Conservation (phyloP, 2,113 vertebrate genomes). For the Aythya baeri region DNA sequence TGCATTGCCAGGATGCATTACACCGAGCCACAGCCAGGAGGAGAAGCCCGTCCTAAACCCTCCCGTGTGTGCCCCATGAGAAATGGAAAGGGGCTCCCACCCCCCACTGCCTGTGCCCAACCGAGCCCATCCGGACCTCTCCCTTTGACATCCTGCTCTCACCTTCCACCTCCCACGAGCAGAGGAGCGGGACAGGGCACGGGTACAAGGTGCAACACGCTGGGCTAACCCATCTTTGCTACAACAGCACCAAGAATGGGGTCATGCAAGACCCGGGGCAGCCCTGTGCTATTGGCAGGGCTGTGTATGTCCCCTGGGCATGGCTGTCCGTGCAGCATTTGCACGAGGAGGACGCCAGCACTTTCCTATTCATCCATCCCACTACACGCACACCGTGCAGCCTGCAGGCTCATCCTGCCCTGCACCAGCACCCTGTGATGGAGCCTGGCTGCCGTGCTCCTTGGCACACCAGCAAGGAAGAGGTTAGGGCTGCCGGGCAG, state of each 20-base stretch:
- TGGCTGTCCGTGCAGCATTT: not conserved
- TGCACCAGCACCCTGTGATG: fast-evolving
- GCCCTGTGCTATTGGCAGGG: not conserved
- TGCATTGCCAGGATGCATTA: not conserved
- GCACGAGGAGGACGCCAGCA: not conserved
- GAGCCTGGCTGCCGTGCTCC: fast-evolving
- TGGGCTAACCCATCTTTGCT: not conserved
- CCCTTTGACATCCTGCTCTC: not conserved
- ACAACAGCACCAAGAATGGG: no score
- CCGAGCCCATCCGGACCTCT: not conserved
- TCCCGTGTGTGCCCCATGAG: not conserved
- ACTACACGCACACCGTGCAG: fast-evolving
- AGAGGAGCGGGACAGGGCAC: not conserved
- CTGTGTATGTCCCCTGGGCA: not conserved
- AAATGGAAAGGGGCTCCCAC: not conserved
- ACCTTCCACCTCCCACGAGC: not conserved
- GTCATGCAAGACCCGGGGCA: not conserved
- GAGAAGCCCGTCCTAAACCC: not conserved
- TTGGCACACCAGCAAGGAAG: not conserved
- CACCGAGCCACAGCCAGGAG: not conserved
- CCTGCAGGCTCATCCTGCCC: not conserved
- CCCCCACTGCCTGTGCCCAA: not conserved
- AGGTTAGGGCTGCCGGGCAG: not conserved
- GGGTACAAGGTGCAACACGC: not conserved
- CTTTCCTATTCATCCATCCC: not conserved